These are phyloP conservation scores for Poecile atricapillus DNA, from an alignment of 2,113 vertebrate species.

Conservation along the genomic window DNA sequence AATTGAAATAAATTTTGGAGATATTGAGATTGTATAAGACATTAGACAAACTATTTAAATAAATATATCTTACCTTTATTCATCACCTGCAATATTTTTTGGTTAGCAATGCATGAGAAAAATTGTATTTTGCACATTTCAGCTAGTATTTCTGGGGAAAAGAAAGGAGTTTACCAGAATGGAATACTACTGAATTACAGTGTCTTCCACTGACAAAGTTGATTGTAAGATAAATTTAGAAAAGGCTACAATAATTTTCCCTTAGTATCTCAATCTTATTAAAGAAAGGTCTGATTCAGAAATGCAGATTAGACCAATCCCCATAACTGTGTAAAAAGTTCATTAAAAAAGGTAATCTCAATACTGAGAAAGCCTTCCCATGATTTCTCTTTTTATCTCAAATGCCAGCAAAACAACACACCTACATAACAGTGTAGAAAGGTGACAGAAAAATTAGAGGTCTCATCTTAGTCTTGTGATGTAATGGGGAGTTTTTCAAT, in stretches of 20 bases:
- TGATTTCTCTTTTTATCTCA: not conserved
- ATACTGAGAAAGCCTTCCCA: not conserved
- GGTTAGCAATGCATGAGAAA: not conserved
- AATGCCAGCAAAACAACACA: not conserved
- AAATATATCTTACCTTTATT: not conserved
- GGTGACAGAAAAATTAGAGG: not conserved
- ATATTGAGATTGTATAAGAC: not conserved
- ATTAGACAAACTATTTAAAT: not conserved
- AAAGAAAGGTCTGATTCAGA: not conserved
- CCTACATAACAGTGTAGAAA: not conserved
- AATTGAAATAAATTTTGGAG: not conserved
- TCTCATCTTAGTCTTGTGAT: not conserved
- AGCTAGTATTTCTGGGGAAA: not conserved
- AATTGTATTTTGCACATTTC: not conserved
- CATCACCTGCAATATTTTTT: not conserved
- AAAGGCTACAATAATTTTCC: not conserved
- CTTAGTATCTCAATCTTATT: not conserved
- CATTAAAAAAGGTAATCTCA: not conserved
- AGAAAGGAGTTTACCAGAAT: not conserved
- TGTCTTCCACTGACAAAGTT: not conserved
- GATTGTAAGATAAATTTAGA: conserved; percentile 13
- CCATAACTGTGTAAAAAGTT: not conserved
- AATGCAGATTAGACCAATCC: not conserved
- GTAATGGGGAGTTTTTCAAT: not conserved
- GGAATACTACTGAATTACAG: conserved; percentile 18